phyloP scores from a whole-genome alignment of 1,140 invertebrate species.

The Diorhabda carinulata region DNA sequence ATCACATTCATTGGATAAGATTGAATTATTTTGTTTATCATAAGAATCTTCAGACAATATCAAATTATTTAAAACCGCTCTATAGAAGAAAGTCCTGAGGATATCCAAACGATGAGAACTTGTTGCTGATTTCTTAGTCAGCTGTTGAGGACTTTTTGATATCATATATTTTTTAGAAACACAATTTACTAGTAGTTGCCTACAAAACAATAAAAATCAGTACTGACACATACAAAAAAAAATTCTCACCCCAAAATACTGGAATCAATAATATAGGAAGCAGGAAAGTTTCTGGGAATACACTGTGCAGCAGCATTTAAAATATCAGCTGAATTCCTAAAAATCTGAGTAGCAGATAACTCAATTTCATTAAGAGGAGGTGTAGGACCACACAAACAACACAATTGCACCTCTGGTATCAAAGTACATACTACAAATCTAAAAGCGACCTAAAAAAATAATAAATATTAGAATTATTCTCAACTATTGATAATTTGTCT shows the following conservation, averaged over 20 bases:
- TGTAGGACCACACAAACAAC: slow-evolving; percentile 73
- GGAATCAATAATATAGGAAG: slow-evolving; percentile 56
- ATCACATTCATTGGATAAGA: background rate
- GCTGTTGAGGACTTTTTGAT: slow-evolving; percentile 57
- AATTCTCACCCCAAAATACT: slow-evolving; percentile 61
- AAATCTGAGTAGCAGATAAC: slow-evolving; percentile 66
- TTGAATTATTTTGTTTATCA: slow-evolving; percentile 21
- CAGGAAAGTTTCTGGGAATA: slow-evolving; percentile 63
- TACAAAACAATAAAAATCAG: slow-evolving; percentile 45
- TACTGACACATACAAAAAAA: background rate
- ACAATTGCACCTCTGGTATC: slow-evolving; percentile 67
- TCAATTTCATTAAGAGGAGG: slow-evolving; percentile 70
- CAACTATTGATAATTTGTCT: slow-evolving; percentile 31
- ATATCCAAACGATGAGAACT: slow-evolving; percentile 64
- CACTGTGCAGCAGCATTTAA: slow-evolving; percentile 60
- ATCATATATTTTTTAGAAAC: slow-evolving; percentile 63
- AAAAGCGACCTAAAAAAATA: slow-evolving; percentile 67
- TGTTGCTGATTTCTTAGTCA: slow-evolving; percentile 51
- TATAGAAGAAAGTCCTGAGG: slow-evolving; percentile 68
- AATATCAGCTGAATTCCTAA: slow-evolving; percentile 65
- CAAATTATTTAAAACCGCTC: slow-evolving; percentile 48
- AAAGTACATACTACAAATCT: slow-evolving; percentile 72
- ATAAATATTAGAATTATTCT: background rate
- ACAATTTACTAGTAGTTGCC: slow-evolving; percentile 66
- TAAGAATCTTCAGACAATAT: slow-evolving; percentile 22